These are phyloP conservation scores for Cataglyphis rosenhaueri DNA, from an alignment of 2,888 invertebrate species.

Conservation along the genomic window DNA sequence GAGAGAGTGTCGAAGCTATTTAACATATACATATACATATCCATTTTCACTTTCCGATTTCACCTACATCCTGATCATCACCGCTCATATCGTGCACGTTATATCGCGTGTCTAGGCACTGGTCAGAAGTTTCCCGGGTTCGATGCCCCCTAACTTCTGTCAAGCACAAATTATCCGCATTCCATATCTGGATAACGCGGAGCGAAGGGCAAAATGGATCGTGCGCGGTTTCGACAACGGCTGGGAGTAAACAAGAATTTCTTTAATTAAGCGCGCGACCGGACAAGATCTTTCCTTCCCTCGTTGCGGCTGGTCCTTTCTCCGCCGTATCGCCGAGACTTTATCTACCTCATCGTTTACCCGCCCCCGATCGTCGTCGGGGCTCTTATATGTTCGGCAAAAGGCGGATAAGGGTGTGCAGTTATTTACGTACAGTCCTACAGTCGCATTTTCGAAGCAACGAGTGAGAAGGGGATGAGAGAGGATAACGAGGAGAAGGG, in stretches of 20 bases:
- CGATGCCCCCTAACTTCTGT: conserved; percentile 29
- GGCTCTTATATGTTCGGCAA: conserved; percentile 51
- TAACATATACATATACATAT: neutral
- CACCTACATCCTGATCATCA: conserved; percentile 30
- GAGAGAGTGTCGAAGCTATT: neutral
- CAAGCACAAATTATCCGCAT: conserved; percentile 66
- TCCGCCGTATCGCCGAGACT: conserved; percentile 57
- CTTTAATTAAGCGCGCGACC: conserved; percentile 70
- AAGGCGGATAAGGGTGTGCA: conserved; percentile 61
- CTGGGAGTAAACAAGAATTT: conserved; percentile 70
- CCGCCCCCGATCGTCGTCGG: conserved; percentile 47
- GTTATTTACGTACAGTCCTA: conserved; percentile 67
- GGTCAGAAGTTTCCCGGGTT: conserved; percentile 60
- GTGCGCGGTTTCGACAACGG: conserved; percentile 42
- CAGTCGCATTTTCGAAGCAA: conserved; percentile 57
- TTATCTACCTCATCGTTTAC: conserved; percentile 63
- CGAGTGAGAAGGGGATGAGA: conserved; percentile 19
- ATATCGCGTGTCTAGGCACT: conserved; percentile 41
- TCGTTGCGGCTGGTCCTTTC: neutral
- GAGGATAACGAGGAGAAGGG: conserved; percentile 59
- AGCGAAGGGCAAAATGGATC: conserved; percentile 34
- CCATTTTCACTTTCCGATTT: conserved; percentile 27
- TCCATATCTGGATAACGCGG: conserved; percentile 66
- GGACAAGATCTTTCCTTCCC: conserved; percentile 51
- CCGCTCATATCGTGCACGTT: conserved; percentile 42